phyloP scores from a whole-genome alignment of 1,140 invertebrate genomes.

The Acromyrmex charruanus region DNA sequence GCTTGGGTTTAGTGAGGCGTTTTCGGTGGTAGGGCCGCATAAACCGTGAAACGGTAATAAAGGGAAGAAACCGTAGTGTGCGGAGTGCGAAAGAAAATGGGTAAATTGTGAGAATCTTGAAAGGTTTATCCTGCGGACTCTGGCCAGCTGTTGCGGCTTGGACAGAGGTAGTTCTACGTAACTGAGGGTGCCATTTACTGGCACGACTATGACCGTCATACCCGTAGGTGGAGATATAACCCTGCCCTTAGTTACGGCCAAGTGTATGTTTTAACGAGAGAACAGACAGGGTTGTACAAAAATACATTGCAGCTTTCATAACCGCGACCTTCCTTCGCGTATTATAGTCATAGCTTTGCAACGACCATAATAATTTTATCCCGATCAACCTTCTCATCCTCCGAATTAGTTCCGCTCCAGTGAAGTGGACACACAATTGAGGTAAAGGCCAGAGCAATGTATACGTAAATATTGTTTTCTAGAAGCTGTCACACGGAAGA shows the following conservation, averaged over 20 bases:
- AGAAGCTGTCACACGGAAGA: constrained; percentile 2
- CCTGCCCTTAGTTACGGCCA: constrained; percentile 28
- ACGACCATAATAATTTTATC: constrained; percentile 55
- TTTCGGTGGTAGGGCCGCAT: constrained; percentile 32
- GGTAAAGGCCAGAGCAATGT: constrained; percentile 22
- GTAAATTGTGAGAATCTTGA: constrained; percentile 61
- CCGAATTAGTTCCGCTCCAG: constrained; percentile 43
- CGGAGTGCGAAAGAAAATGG: constrained; percentile 45
- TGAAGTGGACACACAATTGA: constrained; percentile 37
- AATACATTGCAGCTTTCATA: constrained; percentile 46
- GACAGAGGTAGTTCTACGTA: constrained; percentile 56
- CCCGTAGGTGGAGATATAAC: not conserved
- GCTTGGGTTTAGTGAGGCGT: constrained; percentile 43
- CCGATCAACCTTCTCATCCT: constrained; percentile 51
- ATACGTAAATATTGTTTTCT: constrained; percentile 42
- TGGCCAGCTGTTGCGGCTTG: constrained; percentile 63
- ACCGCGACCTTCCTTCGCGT: constrained; percentile 31
- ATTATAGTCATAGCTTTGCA: constrained; percentile 50
- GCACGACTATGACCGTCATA: constrained; percentile 37
- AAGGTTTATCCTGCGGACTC: constrained; percentile 70
- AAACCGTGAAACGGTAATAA: constrained; percentile 68
- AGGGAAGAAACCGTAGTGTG: constrained; percentile 37
- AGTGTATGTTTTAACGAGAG: constrained; percentile 13
- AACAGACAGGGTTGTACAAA: constrained; percentile 23
- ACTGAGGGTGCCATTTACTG: constrained; percentile 61